Percentiles rank a stretch among this genome's conserved stretches.
These are phyloP conservation scores for Sebastes taczanowskii DNA, from an alignment of 2,797 vertebrate genomes.

Conservation along the genomic window DNA sequence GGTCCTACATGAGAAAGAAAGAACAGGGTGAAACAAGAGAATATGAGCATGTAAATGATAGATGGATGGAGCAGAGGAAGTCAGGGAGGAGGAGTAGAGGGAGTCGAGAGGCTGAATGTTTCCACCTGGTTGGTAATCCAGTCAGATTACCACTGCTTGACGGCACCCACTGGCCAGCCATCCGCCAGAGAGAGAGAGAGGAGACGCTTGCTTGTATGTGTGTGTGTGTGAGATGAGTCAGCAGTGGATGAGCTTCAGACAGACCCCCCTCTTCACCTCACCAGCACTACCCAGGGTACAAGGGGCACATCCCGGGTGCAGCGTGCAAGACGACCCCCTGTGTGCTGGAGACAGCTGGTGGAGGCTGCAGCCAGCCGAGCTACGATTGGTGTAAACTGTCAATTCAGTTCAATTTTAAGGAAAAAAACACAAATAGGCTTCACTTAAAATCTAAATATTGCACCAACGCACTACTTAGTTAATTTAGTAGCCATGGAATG, in stretches of 20 bases:
- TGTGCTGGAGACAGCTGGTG: slow-evolving; percentile 68
- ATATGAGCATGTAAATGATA: slow-evolving; percentile 37
- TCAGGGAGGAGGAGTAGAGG: slow-evolving; percentile 27
- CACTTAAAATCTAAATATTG: neutral
- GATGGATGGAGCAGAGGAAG: slow-evolving; percentile 31
- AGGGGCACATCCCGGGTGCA: slow-evolving; percentile 67
- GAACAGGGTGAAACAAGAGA: neutral
- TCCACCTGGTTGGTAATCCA: slow-evolving; percentile 87
- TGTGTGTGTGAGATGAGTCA: slow-evolving; percentile 73
- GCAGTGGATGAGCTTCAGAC: slow-evolving; percentile 67
- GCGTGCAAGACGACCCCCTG: slow-evolving; percentile 66
- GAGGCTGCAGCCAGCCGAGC: slow-evolving; percentile 52
- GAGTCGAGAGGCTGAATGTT: slow-evolving; percentile 77
- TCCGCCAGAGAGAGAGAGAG: slow-evolving; percentile 47
- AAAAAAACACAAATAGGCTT: neutral
- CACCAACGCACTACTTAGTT: neutral
- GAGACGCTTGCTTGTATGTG: slow-evolving; percentile 36
- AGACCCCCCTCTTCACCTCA: slow-evolving; percentile 26
- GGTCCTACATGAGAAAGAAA: neutral
- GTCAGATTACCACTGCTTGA: slow-evolving; percentile 84
- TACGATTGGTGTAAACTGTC: slow-evolving; percentile 56
- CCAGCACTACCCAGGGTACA: slow-evolving; percentile 40
- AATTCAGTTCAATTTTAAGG: slow-evolving; percentile 31
- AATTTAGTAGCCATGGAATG: neutral
- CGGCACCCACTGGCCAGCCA: slow-evolving; percentile 74